Evolutionary conservation across 2,888 invertebrate species (phyloP), one percentile per base, ranked within the genome.

Genomic region (Orchesellides sinensis): DNA sequence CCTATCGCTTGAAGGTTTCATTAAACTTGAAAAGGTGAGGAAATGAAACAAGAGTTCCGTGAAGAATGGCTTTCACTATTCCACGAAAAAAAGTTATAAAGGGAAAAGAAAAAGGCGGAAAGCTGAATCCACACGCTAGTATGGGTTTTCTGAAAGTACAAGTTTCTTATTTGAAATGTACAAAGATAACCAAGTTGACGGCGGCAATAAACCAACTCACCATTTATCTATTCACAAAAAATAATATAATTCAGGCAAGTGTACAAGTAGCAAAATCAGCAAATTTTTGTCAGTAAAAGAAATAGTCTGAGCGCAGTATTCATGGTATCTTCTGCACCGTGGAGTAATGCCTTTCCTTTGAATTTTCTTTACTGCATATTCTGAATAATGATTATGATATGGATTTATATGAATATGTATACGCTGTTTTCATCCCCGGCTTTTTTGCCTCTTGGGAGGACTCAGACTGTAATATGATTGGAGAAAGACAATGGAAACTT

Each of bases 401-500:
- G n/a, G 40, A 10, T 10, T 40, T 40, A 14, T 40, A 40, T 40
- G 40, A 40, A 40, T 66, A 66, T 75, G 66, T 40, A 75, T 75
- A 27, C 61, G n/a, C 63, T 23, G 40, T 45, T 27, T 74, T 49
- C 65, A 65, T 49, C 49, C 65, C 52, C 65, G 56, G 52, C 29
- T 56, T 77, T 68, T 69, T 47, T 21, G 59, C 77, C 61, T 69
- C 47, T 45, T 68, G 77, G 77, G 69, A 45, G n/a, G n/a, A n/a
- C n/a, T n/a, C n/a, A n/a, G 61, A 29, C 49, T 40, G 52, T 77
- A 77, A 77, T 77, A 69, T 77, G 77, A 77, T 77, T 77, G 77
- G 77, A 68, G 77, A 77, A 77, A 77, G 77, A 77, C 77, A 77
- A 77, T 59, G 56, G 77, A 77, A 61, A 52, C 65, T 77, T 77